Base-by-base conservation (phyloP, 2,797 vertebrate species). In the Melanotaenia trifasciata region DNA sequence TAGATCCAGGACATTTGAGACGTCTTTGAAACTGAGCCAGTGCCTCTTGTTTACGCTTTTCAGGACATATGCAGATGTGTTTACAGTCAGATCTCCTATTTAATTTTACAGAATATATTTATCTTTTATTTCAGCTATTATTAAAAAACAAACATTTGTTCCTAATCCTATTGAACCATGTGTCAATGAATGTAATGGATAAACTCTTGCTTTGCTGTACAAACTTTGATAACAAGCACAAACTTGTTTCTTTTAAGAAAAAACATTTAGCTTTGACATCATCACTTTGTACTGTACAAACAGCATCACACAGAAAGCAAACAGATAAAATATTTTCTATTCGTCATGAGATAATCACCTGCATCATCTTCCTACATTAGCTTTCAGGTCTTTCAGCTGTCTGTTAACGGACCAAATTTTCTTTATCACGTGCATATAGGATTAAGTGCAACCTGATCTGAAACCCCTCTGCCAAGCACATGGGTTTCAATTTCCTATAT, bases 1-100 rank as follows among this genome's bases (percentile, higher is more conserved):
- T 78, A 85, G 64, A 81, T 36, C 5, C n/a, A 54, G 65, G 53
- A 80, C 66, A 76, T 80, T 60, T 62, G 67, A 85, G 45, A 72
- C 7, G 0, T 14, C 73, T 76, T 70, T 76, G 61, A 79, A 71
- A 80, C 8, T 8, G 38, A 79, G 53, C 66, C 20, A n/a, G 2
- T 32, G 53, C 56, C 8, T 70, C 22, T 33, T 43, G 38, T 63
- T 67, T 57, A 70, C 30, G 11, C n/a, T 47, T 32, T 58, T 64
- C 10, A 24, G 33, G 12, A 1, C 13, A 40, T 58, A 51, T 16
- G 18, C 22, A 11, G 71, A 68, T 10, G 4, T 35, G 53, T 20
- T 20, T 18, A 36, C 58, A 10, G 26, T 54, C 2, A 22, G 1
- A n/a, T 50, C 45, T 54, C 8, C 24, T 43, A 47, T 40, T 2